Evolutionary conservation across 2,888 invertebrate species (phyloP).

Genomic region (Catocala nupta): DNA sequence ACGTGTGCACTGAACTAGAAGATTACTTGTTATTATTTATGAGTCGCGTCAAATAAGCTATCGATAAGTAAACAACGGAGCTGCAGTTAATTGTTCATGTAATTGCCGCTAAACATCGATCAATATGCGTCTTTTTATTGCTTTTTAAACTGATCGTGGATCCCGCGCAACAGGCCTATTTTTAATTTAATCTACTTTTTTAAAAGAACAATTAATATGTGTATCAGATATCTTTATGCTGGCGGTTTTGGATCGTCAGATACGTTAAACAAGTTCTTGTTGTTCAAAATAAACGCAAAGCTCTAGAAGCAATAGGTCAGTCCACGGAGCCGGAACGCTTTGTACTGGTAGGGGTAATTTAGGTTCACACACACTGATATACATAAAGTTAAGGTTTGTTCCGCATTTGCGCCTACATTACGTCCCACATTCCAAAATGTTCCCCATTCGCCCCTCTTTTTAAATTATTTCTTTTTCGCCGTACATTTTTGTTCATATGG

Average conservation of each 20-base stretch:
- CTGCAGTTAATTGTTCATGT: conserved; percentile 37
- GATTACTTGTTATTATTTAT: neutral
- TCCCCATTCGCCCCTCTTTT: too few relatives aligned
- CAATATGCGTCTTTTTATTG: conserved; percentile 27
- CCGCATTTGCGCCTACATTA: too few relatives aligned
- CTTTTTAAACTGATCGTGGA: neutral
- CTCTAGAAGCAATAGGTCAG: conserved; percentile 7
- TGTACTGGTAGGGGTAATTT: too few relatives aligned
- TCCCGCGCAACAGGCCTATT: conserved; percentile 11
- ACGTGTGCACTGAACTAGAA: too few relatives aligned
- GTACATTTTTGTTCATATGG: too few relatives aligned
- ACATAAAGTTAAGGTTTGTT: too few relatives aligned
- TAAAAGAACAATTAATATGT: conserved; percentile 18
- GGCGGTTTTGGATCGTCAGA: conserved; percentile 24
- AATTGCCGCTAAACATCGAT: conserved; percentile 31
- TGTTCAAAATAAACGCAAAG: conserved; percentile 16
- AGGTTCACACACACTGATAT: too few relatives aligned
- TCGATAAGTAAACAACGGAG: conserved; percentile 19
- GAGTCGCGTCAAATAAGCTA: neutral
- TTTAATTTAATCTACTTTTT: conserved; percentile 21
- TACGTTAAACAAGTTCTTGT: conserved; percentile 28
- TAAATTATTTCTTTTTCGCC: too few relatives aligned
- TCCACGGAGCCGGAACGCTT: neutral
- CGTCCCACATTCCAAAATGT: too few relatives aligned
- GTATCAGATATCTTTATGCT: conserved; percentile 31